phyloP scores from a whole-genome alignment of 23 tunicate genomes.

The Ascidia mentula region DNA sequence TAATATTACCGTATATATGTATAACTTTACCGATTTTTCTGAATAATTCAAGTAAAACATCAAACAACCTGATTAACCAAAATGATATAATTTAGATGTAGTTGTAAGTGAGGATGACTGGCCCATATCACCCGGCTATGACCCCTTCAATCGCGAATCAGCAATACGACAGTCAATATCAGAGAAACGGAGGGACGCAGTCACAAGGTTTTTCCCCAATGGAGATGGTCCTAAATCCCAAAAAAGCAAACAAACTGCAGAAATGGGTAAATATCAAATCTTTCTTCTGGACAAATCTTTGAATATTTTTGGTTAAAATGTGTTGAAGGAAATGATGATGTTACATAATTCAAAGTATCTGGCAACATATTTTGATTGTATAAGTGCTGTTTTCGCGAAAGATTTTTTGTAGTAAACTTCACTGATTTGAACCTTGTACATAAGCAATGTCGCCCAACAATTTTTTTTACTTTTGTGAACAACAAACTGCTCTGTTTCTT shows the following conservation, averaged over 20 bases:
- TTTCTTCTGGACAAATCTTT: not conserved
- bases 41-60: too few species aligned
- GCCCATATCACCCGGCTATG: slow-evolving; percentile 5
- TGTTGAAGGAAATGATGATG: not conserved
- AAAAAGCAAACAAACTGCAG: not conserved
- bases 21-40: too few species aligned
- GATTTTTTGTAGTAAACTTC: too few species aligned
- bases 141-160: slow-evolving; percentile 79
- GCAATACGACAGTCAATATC: slow-evolving; percentile 77
- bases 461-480: too few species aligned
- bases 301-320: not conserved
- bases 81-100: not conserved
- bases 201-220: slow-evolving; percentile 13
- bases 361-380: too few species aligned
- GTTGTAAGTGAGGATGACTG: slow-evolving; percentile 34
- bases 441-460: too few species aligned
- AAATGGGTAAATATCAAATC: not conserved
- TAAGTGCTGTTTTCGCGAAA: too few species aligned
- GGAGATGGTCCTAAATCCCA: not conserved
- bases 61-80: too few species aligned
- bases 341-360: not conserved
- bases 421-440: too few species aligned
- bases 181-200: slow-evolving; percentile 62
- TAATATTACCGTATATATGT: too few species aligned
- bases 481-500: too few species aligned